Percentiles rank a stretch among this genome's conserved stretches.
These are phyloP conservation scores for Callaeas wilsoni DNA, from an alignment of 2,113 vertebrate species.

Conservation along the genomic window DNA sequence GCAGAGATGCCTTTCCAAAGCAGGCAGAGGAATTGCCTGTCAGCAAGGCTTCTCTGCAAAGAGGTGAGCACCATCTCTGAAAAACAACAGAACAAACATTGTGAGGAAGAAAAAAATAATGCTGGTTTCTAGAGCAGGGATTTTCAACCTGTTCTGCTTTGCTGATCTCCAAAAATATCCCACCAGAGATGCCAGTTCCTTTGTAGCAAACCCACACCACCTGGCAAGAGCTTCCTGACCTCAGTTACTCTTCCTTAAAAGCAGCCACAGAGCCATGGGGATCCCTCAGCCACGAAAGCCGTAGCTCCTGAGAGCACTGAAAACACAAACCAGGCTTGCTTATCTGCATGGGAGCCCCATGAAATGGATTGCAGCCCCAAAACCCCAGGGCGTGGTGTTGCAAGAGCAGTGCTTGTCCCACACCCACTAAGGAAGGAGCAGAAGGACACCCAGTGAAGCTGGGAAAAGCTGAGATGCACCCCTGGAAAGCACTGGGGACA, in stretches of 20 bases:
- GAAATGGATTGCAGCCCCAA: background rate
- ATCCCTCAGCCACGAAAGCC: background rate
- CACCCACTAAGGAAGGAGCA: background rate
- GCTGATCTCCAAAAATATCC: background rate
- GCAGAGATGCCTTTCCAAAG: background rate
- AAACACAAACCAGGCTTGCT: background rate
- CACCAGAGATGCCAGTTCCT: background rate
- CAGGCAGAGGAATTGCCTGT: background rate
- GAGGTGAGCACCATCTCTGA: background rate
- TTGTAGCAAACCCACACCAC: background rate
- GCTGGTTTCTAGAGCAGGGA: background rate
- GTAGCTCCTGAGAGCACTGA: background rate
- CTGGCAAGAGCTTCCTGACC: background rate
- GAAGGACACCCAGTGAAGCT: background rate
- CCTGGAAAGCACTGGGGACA: background rate
- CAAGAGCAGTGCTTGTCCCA: background rate
- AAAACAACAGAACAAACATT: background rate
- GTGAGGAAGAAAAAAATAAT: background rate
- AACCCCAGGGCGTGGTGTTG: background rate
- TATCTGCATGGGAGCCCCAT: background rate
- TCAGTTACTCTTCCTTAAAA: slow-evolving; percentile 14
- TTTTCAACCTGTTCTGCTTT: slow-evolving; percentile 19
- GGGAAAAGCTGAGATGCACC: background rate
- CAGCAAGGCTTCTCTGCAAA: background rate
- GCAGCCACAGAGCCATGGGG: background rate